Base-by-base conservation (phyloP, 2,888 invertebrate genomes). In the Eumerus sabulonum region DNA sequence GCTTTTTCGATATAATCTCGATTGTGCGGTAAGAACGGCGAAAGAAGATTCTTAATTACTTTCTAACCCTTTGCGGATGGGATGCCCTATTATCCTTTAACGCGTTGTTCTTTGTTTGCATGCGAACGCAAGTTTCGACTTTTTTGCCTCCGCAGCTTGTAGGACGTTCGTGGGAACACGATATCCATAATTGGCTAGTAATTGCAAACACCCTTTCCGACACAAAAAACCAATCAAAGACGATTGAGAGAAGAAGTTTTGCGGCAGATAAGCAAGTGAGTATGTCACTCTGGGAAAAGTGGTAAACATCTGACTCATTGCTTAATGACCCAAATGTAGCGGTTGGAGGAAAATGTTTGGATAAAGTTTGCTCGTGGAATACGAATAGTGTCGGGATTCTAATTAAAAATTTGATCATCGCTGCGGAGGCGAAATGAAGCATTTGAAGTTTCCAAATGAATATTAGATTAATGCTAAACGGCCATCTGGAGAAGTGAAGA, bases 191-290 rank as follows among this genome's bases (percentile, higher is more conserved):
- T 68, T 68, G 57, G 54, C 45, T 11, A 62, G 45, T 72, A 66
- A 56, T 71, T 64, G 13, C n/a, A 45, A 50, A 36, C 12, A 40
- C 18, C 50, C 40, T 13, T 42, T 36, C 14, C 16, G n/a, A 62
- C 38, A 51, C 66, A 47, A 73, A 48, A 45, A 72, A 47, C 50
- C 44, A 42, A 40, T 14, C 44, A 27, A 50, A 72, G 51, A 56
- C 72, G 76, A n/a, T 77, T 72, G 72, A 77, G 72, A 72, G 72
- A 72, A 42, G 47, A 77, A 67, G 67, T n/a, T 77, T 73, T 72
- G 40, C 14, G 47, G 11, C 54, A 63, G 51, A 35, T 54, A 47
- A 42, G 48, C n/a, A 45, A 50, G 51, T 70, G 44, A 67, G 45
- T 45, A 18, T 45, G 59, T 60, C 35, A 76, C 66, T 50, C 44